These are phyloP conservation scores for Acridotheres tristis DNA, from an alignment of 2,797 vertebrate genomes.

Conservation along the genomic window DNA sequence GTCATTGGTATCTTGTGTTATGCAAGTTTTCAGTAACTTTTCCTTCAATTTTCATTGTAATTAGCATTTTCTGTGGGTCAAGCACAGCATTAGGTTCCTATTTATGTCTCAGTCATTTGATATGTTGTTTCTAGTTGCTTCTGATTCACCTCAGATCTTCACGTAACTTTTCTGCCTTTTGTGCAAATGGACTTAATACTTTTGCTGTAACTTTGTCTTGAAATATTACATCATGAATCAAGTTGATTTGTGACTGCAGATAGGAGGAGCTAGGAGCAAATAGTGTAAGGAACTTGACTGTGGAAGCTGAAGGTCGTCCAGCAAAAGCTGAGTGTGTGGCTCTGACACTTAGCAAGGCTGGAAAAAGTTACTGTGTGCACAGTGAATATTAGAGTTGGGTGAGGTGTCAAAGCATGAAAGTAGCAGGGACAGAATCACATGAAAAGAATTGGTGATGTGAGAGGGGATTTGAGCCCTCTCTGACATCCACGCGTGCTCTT, in stretches of 20 bases:
- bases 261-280: not conserved
- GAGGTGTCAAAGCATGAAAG: not conserved
- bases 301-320: not conserved
- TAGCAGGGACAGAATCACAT: not conserved
- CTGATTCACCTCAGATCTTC: not conserved
- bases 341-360: not conserved
- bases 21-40: not conserved
- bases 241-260: not conserved
- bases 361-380: not conserved
- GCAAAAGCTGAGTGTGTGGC: not conserved
- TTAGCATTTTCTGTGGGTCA: not conserved
- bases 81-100: not conserved
- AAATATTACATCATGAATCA: not conserved
- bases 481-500: not conserved
- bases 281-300: fast-evolving
- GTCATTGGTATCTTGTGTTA: not conserved
- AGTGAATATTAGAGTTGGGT: not conserved
- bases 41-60: not conserved
- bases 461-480: not conserved
- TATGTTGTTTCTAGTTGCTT: not conserved
- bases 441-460: not conserved
- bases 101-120: not conserved
- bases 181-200: not conserved
- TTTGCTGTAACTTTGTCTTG: not conserved
- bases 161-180: not conserved